Conservation (phyloP, 2,113 vertebrate genomes). For the Malurus cyaneus region DNA sequence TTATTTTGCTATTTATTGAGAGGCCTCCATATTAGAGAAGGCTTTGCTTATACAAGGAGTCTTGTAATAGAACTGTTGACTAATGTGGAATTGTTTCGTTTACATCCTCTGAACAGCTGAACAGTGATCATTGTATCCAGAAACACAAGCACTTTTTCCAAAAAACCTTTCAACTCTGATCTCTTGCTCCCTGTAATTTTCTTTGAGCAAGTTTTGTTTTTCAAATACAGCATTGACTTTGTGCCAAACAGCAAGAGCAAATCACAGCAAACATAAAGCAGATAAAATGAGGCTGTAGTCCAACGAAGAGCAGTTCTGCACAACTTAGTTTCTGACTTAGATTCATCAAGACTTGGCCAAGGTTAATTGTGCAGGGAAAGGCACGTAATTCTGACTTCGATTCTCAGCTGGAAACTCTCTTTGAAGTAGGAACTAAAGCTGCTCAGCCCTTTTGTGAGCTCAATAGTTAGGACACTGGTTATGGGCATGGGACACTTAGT, state of each 20-base stretch:
- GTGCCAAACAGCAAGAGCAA: neutral
- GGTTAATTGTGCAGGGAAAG: neutral
- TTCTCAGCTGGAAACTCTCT: neutral
- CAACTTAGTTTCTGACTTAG: neutral
- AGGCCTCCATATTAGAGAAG: neutral
- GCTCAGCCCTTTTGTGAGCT: neutral
- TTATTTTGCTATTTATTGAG: neutral
- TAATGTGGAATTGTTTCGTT: neutral
- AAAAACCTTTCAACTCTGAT: neutral
- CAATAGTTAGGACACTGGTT: neutral
- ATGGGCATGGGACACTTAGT: neutral
- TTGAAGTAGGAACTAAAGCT: slow-evolving; percentile 4
- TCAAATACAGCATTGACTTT: neutral
- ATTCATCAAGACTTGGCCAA: neutral
- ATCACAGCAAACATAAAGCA: neutral
- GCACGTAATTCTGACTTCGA: neutral
- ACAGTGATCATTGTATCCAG: neutral
- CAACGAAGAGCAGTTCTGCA: neutral
- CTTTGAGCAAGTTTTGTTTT: neutral
- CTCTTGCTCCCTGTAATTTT: neutral
- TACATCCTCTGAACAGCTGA: neutral
- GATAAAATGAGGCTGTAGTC: neutral
- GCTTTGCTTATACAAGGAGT: neutral
- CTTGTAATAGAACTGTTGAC: neutral
- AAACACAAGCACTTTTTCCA: neutral